Evolutionary conservation across 2,113 vertebrate species (phyloP).

Genomic region (Bubo bubo): DNA sequence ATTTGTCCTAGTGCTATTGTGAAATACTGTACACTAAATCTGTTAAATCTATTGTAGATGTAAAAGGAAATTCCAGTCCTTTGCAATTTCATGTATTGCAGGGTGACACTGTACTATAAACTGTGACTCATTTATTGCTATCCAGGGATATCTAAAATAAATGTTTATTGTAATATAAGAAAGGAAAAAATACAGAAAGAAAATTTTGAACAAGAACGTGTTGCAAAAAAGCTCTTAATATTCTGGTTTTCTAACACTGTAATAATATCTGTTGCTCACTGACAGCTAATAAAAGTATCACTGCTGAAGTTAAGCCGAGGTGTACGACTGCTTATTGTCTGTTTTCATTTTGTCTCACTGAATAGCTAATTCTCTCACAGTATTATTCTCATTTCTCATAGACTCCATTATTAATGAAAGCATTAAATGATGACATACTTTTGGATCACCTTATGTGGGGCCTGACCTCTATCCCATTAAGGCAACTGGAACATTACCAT

Average conservation of each 20-base stretch:
- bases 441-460: neutral
- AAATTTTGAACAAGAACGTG: neutral
- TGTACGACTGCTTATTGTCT: neutral
- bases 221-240: neutral
- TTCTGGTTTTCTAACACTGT: neutral
- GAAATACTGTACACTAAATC: neutral
- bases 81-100: neutral
- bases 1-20: neutral
- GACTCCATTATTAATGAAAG: neutral
- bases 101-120: neutral
- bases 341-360: constrained; percentile 43
- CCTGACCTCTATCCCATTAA: neutral
- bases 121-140: neutral
- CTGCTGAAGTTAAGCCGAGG: constrained; percentile 31
- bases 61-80: neutral
- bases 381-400: neutral
- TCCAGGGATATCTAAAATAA: neutral
- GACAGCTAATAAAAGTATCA: neutral
- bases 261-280: neutral
- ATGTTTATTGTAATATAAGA: neutral
- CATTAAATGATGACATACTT: neutral
- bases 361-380: constrained; percentile 9
- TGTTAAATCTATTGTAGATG: neutral
- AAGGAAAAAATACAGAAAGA: neutral
- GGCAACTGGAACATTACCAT: neutral